A percentile compares a stretch with the other conserved stretches of the same genome.
phyloP scores from a whole-genome alignment of 2,888 invertebrate genomes.

The Papilio gigon region DNA sequence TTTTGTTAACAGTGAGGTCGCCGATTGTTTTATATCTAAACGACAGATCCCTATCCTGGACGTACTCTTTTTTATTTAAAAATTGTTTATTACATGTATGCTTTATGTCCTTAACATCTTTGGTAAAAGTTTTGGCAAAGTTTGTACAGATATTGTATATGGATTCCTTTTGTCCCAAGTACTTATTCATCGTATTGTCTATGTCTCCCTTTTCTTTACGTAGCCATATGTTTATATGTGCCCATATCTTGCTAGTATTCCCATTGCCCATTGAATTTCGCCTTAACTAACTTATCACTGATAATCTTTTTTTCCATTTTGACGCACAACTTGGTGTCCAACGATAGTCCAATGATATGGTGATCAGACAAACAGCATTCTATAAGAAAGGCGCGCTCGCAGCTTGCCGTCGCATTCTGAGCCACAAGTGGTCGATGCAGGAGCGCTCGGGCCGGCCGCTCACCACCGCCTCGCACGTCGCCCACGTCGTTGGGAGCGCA shows the following conservation, averaged over 20 bases:
- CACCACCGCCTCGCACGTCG: too few species aligned
- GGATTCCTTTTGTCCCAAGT: neutral
- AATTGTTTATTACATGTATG: neutral
- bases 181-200: too few species aligned
- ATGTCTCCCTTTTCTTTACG: too few species aligned
- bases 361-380: neutral
- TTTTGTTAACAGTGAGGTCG: neutral
- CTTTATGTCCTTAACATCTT: constrained; percentile 16
- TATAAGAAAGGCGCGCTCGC: neutral
- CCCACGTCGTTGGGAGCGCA: too few species aligned
- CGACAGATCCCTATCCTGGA: neutral
- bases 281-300: too few species aligned
- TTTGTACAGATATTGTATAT: constrained; percentile 25
- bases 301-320: neutral
- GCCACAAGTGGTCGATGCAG: constrained; percentile 4
- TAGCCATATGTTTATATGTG: too few species aligned
- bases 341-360: constrained; percentile 2
- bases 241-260: too few species aligned
- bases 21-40: constrained; percentile 8
- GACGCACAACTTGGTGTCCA: neutral
- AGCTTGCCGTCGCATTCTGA: neutral
- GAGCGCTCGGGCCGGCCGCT: constrained; percentile 8
- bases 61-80: neutral
- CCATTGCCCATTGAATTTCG: too few species aligned
- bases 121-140: constrained; percentile 30